Evolutionary conservation across 1,140 invertebrate genomes (phyloP), one percentile per base, ranked within the genome.

Genomic region (Zeugodacus cucurbitae): DNA sequence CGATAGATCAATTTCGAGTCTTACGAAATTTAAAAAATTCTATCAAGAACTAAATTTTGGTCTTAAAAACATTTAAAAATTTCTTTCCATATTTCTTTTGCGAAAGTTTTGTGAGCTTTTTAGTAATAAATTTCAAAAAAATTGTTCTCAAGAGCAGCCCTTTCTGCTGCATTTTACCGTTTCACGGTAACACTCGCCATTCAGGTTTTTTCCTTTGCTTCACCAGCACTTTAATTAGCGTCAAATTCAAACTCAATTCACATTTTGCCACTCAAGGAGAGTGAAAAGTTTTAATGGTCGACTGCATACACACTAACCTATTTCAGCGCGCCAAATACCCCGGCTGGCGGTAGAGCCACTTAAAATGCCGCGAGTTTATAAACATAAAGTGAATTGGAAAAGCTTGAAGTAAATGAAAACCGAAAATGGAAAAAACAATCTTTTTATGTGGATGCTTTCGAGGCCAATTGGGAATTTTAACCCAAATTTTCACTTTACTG

Each of bases 401-500:
- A 26, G 48, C 74, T 82, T 82, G 74, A 82, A 48, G 20, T 48
- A 20, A 37, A 37, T 48, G 44, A 34, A 82, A 26, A 54, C 10
- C 2, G 32, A 37, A 74, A 82, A 48, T 22, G 2, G 41, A 34
- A 32, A 70, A 32, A 29, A 0, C 4, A 5, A 14, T 41, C 20
- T 7, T n/a, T 48, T 82, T 48, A 10, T 29, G 26, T 29, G 20
- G 10, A 26, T 48, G 41, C 41, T 17, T 82, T 17, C 44, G 74
- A 26, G 41, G 74, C 41, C 74, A 48, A 48, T 48, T 82, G 74
- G 41, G 41, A 48, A n/a, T 78, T 78, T 78, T 78, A 78, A 82
- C 74, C 74, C 41, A 48, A 82, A 82, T 82, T 82, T 82, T 82
- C 44, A 82, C 41, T 37, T 37, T 82, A 82, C 41, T 48, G 44